Base-by-base conservation (phyloP, 2,113 vertebrate genomes). In the Mugil cephalus region DNA sequence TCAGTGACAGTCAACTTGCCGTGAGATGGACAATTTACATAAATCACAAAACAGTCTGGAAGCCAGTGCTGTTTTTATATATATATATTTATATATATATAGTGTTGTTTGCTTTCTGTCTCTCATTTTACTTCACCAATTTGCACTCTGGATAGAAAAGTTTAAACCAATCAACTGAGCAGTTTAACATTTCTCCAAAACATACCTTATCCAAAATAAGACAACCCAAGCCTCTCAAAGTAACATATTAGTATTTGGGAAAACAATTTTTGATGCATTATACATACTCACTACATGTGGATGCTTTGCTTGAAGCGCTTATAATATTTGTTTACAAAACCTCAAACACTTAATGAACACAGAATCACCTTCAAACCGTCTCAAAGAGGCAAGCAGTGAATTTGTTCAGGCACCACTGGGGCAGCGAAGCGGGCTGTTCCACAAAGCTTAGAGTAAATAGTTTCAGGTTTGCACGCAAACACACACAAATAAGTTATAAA, bases 191-290 rank as follows among this genome's bases (percentile, higher is more conserved):
- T 64, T 74, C 69, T 59, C 51, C 18, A 73, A 86, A 83, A 72
- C 43, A 76, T 38, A 50, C 46, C 40, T 69, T 65, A 64, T 66
- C 39, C 66, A 55, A 75, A 82, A 69, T 60, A 83, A 78, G 66
- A 82, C 38, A 65, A 61, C 70, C 69, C 67, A 30, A 67, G 43
- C 60, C 61, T 55, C 46, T 79, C 53, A 78, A 82, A 83, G 74
- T 78, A 76, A 71, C n/a, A 9, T 17, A 80, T 87, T 78, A 61
- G 51, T 56, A 77, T 87, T 89, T 71, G 60, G 55, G 71, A 77
- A 63, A 77, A 73, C 55, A 35, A 77, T 86, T 82, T 66, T 24
- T 12, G 58, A 75, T 78, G 63, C 64, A 72, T 81, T 73, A 80
- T 13, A 80, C 67, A 48, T 65, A 43, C 53, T 60, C 61, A 54